phyloP scores from a whole-genome alignment of 2,113 vertebrate species.

The Zootoca vivipara region DNA sequence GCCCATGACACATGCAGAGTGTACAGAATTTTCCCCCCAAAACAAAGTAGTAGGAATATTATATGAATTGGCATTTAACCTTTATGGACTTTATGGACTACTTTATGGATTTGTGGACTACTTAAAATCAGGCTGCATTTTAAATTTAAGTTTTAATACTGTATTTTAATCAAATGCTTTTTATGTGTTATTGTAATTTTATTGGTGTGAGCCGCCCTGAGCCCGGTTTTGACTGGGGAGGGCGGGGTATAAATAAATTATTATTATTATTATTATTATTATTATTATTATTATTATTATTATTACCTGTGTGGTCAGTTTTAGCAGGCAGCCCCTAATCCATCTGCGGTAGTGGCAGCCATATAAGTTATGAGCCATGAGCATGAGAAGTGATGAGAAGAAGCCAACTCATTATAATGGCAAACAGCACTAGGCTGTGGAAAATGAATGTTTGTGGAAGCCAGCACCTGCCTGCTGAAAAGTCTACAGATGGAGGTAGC shows the following conservation, averaged over 20 bases:
- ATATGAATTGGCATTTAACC: neutral
- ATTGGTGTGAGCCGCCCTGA: no score
- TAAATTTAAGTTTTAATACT: no score
- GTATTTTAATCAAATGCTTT: no score
- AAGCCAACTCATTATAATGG: constrained; percentile 61
- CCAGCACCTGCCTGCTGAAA: constrained; percentile 47
- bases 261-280: no score
- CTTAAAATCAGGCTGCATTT: no score
- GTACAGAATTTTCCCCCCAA: neutral
- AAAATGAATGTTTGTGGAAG: constrained; percentile 20
- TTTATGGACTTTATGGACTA: no score
- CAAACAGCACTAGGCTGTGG: constrained; percentile 50
- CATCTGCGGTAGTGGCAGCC: neutral
- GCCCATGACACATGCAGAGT: neutral
- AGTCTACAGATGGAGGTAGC: constrained; percentile 6
- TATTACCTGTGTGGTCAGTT: constrained; percentile 18
- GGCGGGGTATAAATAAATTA: no score
- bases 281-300: no score
- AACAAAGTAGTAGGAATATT: neutral
- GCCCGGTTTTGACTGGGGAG: no score
- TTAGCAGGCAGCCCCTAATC: constrained; percentile 46
- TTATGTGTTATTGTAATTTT: no score
- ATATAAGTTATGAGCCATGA: constrained; percentile 1
- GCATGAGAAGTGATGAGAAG: constrained; percentile 13
- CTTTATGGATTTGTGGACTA: no score